A percentile compares a stretch with the other conserved stretches of the same genome.
Evolutionary conservation across 2,113 vertebrate species (phyloP).

Genomic region (Aleadryas rufinucha): DNA sequence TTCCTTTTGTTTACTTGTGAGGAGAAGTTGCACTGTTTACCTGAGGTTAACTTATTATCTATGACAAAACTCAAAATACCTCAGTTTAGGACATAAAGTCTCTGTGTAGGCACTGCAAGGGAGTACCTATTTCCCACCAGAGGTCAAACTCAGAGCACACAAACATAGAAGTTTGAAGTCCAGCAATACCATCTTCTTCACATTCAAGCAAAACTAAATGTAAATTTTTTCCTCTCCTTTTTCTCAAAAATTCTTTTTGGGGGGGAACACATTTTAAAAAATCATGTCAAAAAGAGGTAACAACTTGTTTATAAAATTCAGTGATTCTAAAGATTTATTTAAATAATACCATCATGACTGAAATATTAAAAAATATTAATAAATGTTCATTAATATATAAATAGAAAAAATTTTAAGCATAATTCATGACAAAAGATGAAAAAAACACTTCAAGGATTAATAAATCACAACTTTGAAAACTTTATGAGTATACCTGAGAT

Average conservation of each 20-base stretch:
- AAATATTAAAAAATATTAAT: neutral
- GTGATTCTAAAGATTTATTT: neutral
- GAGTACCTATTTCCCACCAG: neutral
- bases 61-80: neutral
- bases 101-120: neutral
- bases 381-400: neutral
- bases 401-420: neutral
- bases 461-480: neutral
- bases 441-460: neutral
- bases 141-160: neutral
- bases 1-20: neutral
- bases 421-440: neutral
- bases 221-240: neutral
- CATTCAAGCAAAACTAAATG: neutral
- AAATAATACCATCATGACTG: neutral
- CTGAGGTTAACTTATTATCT: neutral
- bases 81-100: neutral
- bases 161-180: neutral
- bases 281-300: neutral
- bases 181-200: neutral
- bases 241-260: conserved; percentile 13
- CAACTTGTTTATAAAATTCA: neutral
- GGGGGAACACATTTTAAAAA: neutral
- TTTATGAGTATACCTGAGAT: neutral
- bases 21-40: neutral